Evolutionary conservation across 2,113 vertebrate genomes (phyloP).

Genomic region (western clawed frog (Xenopus tropicalis)): UCB_Xtro_10.0 CM004448.2:12508501-12509000

Average conservation of each 20-base stretch:
- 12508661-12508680: background rate
- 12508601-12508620: too few species aligned
- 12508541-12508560: too few species aligned
- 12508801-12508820: background rate
- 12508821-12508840: conserved; percentile 51
- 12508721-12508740: too few species aligned
- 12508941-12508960: background rate
- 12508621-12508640: conserved; percentile 3
- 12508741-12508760: too few species aligned
- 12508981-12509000: too few species aligned
- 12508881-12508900: conserved; percentile 61
- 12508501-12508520: too few species aligned
- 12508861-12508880: conserved; percentile 89
- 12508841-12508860: conserved; percentile 78
- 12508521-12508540: too few species aligned
- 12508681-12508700: conserved; percentile 2
- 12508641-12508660: conserved; percentile 37
- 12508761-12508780: background rate
- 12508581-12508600: too few species aligned
- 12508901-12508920: conserved; percentile 24
- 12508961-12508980: background rate
- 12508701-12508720: too few species aligned
- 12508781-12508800: conserved; percentile 17
- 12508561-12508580: too few species aligned
- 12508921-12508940: conserved; percentile 10